Evolutionary conservation across 2,888 invertebrate genomes (phyloP).

Genomic region (Leucania comma): DNA sequence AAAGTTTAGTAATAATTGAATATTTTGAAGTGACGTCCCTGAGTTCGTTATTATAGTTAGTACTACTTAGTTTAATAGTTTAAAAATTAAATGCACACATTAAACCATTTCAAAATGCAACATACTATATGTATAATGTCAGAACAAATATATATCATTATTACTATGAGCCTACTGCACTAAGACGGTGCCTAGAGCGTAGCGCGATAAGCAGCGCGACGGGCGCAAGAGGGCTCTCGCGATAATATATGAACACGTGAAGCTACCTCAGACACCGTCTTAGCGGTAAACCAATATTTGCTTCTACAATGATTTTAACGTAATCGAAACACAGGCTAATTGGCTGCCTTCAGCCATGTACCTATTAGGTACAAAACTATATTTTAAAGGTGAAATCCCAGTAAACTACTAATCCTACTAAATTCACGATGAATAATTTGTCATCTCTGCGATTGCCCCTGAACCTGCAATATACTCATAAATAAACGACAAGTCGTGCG

Average conservation of each 20-base stretch:
- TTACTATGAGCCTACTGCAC: background rate
- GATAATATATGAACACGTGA: background rate
- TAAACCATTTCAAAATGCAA: slow-evolving; percentile 43
- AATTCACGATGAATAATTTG: background rate
- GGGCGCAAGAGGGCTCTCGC: background rate
- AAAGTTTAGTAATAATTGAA: slow-evolving; percentile 1
- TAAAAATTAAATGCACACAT: slow-evolving; percentile 61
- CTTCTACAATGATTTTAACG: background rate
- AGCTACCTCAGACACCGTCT: background rate
- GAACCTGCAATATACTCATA: background rate
- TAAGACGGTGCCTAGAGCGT: background rate
- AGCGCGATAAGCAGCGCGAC: background rate
- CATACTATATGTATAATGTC: slow-evolving; percentile 23
- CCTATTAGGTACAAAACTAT: too few species aligned
- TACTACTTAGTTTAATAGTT: slow-evolving; percentile 45
- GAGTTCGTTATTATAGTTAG: slow-evolving; percentile 32
- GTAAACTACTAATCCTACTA: too few species aligned
- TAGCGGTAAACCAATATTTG: background rate
- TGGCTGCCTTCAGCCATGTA: background rate
- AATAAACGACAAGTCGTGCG: slow-evolving; percentile 1
- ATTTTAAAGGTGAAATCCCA: slow-evolving; percentile 11
- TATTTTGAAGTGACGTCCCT: slow-evolving; percentile 16
- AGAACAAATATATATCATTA: slow-evolving; percentile 21
- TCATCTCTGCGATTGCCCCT: background rate
- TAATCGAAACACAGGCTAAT: background rate